Evolutionary conservation across 1,140 invertebrate genomes (phyloP).

Genomic region (Drosophila pruinosa): DNA sequence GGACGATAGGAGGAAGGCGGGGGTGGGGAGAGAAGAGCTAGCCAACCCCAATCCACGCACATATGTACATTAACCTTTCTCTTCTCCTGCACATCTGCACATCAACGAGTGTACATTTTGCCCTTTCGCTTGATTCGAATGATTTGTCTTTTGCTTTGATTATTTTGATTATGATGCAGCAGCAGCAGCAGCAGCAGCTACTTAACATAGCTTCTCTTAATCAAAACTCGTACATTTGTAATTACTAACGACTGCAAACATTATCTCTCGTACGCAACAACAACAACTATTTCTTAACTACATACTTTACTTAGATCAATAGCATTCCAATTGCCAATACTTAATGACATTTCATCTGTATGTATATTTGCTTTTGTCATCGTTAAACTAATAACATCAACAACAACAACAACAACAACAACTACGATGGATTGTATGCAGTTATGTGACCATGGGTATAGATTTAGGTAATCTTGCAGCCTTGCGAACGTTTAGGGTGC

Average conservation of each 20-base stretch:
- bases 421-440: slow-evolving; percentile 77
- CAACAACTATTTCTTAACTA: slow-evolving; percentile 13
- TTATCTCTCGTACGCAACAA: slow-evolving; percentile 39
- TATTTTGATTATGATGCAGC: slow-evolving; percentile 1
- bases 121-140: not conserved
- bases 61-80: not conserved
- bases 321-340: slow-evolving; percentile 60
- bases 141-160: slow-evolving; percentile 23
- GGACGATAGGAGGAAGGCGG: not conserved
- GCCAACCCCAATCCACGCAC: slow-evolving; percentile 10
- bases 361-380: slow-evolving; percentile 60
- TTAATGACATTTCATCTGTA: slow-evolving; percentile 74
- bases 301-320: slow-evolving; percentile 36
- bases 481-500: slow-evolving; percentile 98
- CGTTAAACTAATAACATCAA: slow-evolving; percentile 23
- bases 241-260: slow-evolving; percentile 62
- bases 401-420: not conserved
- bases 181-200: not conserved
- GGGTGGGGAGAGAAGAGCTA: not conserved
- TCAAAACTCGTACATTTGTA: slow-evolving; percentile 57
- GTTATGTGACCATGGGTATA: slow-evolving; percentile 99
- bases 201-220: slow-evolving; percentile 7
- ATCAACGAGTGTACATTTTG: not conserved
- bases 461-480: slow-evolving; percentile 98
- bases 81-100: not conserved